Conservation (phyloP, 2,888 invertebrate species). For the Cataglyphis cursor region DNA sequence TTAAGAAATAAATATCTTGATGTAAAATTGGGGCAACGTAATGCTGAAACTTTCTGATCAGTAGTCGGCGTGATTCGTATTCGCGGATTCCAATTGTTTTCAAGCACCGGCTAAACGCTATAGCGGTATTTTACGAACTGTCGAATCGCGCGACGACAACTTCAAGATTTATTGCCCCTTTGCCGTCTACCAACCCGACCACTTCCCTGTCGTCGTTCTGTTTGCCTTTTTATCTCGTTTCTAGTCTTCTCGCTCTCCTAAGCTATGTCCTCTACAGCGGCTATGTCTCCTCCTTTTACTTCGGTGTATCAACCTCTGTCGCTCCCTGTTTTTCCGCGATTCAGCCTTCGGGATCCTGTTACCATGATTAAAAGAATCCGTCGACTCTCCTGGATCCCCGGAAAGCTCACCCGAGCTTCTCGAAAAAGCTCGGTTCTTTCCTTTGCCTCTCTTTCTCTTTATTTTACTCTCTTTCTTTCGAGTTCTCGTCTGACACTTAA, state of each 20-base stretch:
- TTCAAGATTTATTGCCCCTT: slow-evolving; percentile 70
- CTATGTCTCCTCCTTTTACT: slow-evolving; percentile 28
- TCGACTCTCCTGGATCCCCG: slow-evolving; percentile 36
- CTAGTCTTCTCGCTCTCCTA: slow-evolving; percentile 26
- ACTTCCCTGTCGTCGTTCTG: slow-evolving; percentile 48
- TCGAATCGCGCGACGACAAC: slow-evolving; percentile 71
- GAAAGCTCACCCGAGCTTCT: slow-evolving; percentile 35
- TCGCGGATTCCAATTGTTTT: slow-evolving; percentile 45
- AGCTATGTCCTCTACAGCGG: slow-evolving; percentile 2
- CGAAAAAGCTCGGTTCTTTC: slow-evolving; percentile 27
- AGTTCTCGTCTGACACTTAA: slow-evolving; percentile 33
- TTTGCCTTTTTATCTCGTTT: slow-evolving; percentile 37
- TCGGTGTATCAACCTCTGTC: slow-evolving; percentile 42
- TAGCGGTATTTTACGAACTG: slow-evolving; percentile 65
- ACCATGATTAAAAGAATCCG: slow-evolving; percentile 57
- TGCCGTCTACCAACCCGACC: slow-evolving; percentile 52
- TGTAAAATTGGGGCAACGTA: neutral
- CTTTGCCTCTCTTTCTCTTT: neutral
- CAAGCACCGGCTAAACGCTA: slow-evolving; percentile 45
- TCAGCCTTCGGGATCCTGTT: slow-evolving; percentile 56
- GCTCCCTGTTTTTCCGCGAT: slow-evolving; percentile 50
- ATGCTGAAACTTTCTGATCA: neutral
- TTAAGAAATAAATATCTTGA: neutral
- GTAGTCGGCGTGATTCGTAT: neutral
- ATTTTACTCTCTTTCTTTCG: neutral